Percentiles rank a stretch among this genome's conserved stretches.
Evolutionary conservation across 1,140 invertebrate genomes (phyloP).

Genomic region (Trachymyrmex cornetzi): DNA sequence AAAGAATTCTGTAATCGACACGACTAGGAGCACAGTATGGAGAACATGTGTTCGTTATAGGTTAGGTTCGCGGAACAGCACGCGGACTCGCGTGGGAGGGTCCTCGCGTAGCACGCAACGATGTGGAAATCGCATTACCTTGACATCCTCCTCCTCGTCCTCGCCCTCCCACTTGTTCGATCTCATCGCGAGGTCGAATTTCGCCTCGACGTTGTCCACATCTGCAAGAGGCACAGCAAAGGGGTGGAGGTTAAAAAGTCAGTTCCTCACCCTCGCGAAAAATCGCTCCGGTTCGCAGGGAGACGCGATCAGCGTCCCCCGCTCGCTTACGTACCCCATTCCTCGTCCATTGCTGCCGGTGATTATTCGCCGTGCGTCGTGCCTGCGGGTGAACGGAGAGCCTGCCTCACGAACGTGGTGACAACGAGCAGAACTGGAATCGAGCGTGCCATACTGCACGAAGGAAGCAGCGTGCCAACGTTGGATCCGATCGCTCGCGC

Average conservation of each 20-base stretch:
- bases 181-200: slow-evolving; percentile 82
- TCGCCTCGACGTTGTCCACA: slow-evolving; percentile 82
- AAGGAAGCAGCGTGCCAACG: slow-evolving; percentile 70
- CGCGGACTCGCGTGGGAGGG: slow-evolving; percentile 7
- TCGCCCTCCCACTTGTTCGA: slow-evolving; percentile 95
- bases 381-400: slow-evolving; percentile 47
- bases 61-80: slow-evolving; percentile 68
- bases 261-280: not conserved
- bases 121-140: slow-evolving; percentile 87
- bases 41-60: slow-evolving; percentile 77
- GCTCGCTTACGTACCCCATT: slow-evolving; percentile 67
- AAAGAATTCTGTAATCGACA: not conserved
- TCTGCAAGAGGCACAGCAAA: slow-evolving; percentile 78
- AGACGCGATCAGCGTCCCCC: no score
- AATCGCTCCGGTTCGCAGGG: not conserved
- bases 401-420: slow-evolving; percentile 60
- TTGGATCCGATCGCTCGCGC: slow-evolving; percentile 14
- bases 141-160: slow-evolving; percentile 93
- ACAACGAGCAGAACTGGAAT: slow-evolving; percentile 62
- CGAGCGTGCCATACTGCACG: slow-evolving; percentile 71
- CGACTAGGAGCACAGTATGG: not conserved
- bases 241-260: slow-evolving; percentile 71
- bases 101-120: not conserved
- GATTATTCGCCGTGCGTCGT: slow-evolving; percentile 63
- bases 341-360: slow-evolving; percentile 68